Evolutionary conservation across 1,140 invertebrate species (phyloP), one percentile per base, ranked within the genome.

Genomic region (Listronotus bonariensis): DNA sequence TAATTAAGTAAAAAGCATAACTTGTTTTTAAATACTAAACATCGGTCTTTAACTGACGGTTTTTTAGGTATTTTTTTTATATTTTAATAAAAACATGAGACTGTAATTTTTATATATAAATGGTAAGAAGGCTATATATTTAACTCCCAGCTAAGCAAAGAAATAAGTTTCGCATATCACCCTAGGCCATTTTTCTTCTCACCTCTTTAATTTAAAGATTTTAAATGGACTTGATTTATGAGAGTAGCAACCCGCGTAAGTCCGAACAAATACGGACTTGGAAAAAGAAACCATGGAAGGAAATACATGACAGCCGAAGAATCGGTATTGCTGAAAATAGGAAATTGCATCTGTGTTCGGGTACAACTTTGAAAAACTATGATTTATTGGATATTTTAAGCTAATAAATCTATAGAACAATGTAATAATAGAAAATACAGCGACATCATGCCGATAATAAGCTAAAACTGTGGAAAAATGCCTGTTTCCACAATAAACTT

Each of bases 181-280:
- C 17, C 14, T 9, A 9, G 7, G 11, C 42, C 56, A 49, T 59
- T 59, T 59, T 48, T 36, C 45, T 48, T 36, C 56, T 14, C 12
- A 59, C 56, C 34, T 48, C 56, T 43, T 56, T 59, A 59, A 49
- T 59, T 59, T 59, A 59, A 59, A 59, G 56, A 59, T 59, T 59
- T 59, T 59, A 59, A 59, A 59, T 59, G 34, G 42, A 40, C 14
- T 59, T 59, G 56, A 59, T 59, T 59, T 59, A 59, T 59, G 56
- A 15, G 43, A 48, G 45, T 49, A 48, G 46, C 42, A 42, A 59
- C 26, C 51, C 51, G 31, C 51, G 36, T 54, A 54, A 54, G 34
- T 20, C 38, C 18, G 32, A 59, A 49, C 42, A 48, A 48, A 48
- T 42, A 59, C 56, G 15, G 32, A 18, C 36, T 20, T 18, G 12